Conservation (phyloP, 2,113 vertebrate species). For the Marmota monax region DNA sequence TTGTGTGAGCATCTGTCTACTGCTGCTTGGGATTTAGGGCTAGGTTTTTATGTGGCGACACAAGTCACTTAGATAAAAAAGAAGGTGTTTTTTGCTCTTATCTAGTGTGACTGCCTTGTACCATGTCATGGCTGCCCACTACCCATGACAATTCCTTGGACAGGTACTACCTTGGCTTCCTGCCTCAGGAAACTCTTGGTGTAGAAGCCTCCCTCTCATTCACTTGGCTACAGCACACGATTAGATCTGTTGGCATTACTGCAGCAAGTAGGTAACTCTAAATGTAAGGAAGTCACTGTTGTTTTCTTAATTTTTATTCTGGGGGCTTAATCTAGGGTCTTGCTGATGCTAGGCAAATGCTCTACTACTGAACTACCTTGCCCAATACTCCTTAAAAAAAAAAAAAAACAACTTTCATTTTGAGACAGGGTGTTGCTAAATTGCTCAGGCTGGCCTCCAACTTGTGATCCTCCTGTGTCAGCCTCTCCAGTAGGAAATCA, state of each 20-base stretch:
- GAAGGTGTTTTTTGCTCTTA: background rate
- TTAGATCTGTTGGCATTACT: too few relatives aligned
- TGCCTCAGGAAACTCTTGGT: background rate
- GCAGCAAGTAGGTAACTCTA: too few relatives aligned
- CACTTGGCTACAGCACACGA: rapidly evolving
- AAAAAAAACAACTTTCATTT: background rate
- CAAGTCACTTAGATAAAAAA: background rate
- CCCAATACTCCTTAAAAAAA: background rate
- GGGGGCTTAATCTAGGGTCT: too few relatives aligned
- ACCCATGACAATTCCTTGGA: background rate
- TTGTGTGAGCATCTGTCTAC: rapidly evolving
- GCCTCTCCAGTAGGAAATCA: background rate
- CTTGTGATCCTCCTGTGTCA: background rate
- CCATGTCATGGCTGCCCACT: background rate
- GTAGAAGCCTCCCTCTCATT: background rate
- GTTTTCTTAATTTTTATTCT: too few relatives aligned
- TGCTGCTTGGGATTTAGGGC: background rate
- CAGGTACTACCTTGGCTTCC: background rate
- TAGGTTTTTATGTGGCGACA: background rate
- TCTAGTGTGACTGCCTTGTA: background rate
- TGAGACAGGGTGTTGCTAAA: background rate
- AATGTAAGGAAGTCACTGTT: too few relatives aligned
- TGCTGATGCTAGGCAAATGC: too few relatives aligned
- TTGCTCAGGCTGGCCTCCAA: background rate
- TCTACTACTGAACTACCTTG: too few relatives aligned